A percentile compares a stretch with the other conserved stretches of the same genome.
phyloP scores from a whole-genome alignment of 1,140 invertebrate species.

The Venturia canescens region DNA sequence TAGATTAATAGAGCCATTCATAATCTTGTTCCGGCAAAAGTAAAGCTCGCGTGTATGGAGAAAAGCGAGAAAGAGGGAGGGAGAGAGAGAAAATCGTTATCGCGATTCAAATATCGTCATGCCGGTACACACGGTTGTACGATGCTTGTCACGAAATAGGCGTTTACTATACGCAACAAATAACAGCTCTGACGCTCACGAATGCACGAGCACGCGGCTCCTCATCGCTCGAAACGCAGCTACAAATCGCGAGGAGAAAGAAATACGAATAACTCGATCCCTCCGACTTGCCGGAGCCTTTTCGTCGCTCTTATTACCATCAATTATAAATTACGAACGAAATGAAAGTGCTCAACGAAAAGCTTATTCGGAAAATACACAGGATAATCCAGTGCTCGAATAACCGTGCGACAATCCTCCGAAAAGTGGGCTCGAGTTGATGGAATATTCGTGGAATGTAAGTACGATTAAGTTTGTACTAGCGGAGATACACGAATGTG shows the following conservation, averaged over 20 bases:
- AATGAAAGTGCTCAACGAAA: no score
- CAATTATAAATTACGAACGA: no score
- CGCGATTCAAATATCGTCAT: background rate
- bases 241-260: no score
- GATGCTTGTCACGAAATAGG: background rate
- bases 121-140: background rate
- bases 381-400: background rate
- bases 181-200: background rate
- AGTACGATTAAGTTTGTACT: background rate
- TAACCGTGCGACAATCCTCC: background rate
- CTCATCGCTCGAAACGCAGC: background rate
- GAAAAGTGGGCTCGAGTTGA: background rate
- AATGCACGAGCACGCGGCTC: background rate
- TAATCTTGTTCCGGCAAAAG: slow-evolving; percentile 43
- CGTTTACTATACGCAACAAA: background rate
- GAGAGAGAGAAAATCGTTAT: background rate
- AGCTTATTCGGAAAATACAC: background rate
- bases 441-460: background rate
- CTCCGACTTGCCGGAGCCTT: no score
- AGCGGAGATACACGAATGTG: background rate
- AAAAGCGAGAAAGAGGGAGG: background rate
- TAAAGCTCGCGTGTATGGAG: background rate
- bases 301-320: no score
- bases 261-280: no score
- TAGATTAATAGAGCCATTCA: slow-evolving; percentile 61